phyloP scores from a whole-genome alignment of 2,888 invertebrate genomes.

The Erebia ligea region DNA sequence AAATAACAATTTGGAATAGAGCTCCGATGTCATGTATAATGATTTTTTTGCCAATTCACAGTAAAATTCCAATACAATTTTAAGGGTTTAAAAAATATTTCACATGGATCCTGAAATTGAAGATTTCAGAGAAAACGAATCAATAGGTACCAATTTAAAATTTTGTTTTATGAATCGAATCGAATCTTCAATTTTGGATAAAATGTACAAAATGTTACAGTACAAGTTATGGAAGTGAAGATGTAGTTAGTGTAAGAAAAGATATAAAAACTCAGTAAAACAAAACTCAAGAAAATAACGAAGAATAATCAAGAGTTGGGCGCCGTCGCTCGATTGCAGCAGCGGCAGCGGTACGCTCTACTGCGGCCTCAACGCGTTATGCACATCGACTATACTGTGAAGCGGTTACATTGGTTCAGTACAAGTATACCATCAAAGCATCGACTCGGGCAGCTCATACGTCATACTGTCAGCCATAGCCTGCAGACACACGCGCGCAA shows the following conservation, averaged over 20 bases:
- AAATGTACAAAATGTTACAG: slow-evolving; percentile 41
- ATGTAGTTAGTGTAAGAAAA: slow-evolving; percentile 55
- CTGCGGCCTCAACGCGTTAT: slow-evolving; percentile 16
- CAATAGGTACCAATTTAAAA: not conserved
- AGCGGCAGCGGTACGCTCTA: slow-evolving; percentile 15
- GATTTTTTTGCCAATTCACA: slow-evolving; percentile 35
- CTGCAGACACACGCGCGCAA: not conserved
- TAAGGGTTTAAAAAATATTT: slow-evolving; percentile 1
- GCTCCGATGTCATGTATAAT: slow-evolving; percentile 38
- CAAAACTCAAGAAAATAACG: slow-evolving; percentile 8
- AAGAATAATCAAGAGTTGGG: slow-evolving; percentile 39
- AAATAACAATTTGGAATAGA: slow-evolving; percentile 31
- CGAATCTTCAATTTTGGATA: slow-evolving; percentile 54
- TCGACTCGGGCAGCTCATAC: slow-evolving; percentile 9
- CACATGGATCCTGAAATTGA: slow-evolving; percentile 45
- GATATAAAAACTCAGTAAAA: slow-evolving; percentile 47
- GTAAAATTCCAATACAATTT: slow-evolving; percentile 15
- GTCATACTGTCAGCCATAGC: not conserved
- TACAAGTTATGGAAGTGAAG: slow-evolving; percentile 53
- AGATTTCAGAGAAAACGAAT: slow-evolving; percentile 23
- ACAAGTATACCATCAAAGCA: slow-evolving; percentile 1
- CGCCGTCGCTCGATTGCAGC: slow-evolving; percentile 43
- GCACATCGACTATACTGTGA: slow-evolving; percentile 3
- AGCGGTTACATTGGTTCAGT: slow-evolving; percentile 4
- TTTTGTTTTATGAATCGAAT: slow-evolving; percentile 5